These are phyloP conservation scores for Erannis defoliaria DNA, from an alignment of 2,888 invertebrate species.

Conservation along the genomic window DNA sequence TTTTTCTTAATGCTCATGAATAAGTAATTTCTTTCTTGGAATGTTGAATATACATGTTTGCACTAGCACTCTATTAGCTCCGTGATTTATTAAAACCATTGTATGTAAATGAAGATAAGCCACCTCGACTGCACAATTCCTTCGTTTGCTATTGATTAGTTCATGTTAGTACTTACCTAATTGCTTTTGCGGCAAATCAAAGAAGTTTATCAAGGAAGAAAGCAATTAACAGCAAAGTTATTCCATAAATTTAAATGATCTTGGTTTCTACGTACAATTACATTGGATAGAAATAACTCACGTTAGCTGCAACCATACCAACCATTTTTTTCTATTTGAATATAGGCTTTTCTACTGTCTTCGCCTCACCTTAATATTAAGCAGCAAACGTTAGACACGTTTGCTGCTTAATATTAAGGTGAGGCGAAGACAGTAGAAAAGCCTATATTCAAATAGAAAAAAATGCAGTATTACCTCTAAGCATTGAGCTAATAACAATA, in stretches of 20 bases:
- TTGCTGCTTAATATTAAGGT: no score
- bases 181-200: not conserved
- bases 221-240: not conserved
- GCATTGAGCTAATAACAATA: no score
- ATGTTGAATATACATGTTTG: constrained; percentile 1
- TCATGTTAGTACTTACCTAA: not conserved
- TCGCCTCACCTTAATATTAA: no score
- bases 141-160: constrained; percentile 2
- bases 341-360: no score
- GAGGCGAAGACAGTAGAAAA: no score
- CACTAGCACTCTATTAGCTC: not conserved
- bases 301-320: no score
- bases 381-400: no score
- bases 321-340: no score
- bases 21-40: constrained; percentile 15
- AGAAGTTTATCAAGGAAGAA: not conserved
- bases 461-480: no score
- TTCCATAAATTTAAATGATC: no score
- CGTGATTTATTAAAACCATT: constrained; percentile 12
- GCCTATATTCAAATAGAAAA: no score
- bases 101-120: not conserved
- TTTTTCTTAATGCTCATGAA: constrained; percentile 16
- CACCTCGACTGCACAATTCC: not conserved
- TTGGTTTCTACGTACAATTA: not conserved
- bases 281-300: no score